Evolutionary conservation across 92 coral and sea anemone species (phyloP).

Genomic region (Phenganax marumi): DNA sequence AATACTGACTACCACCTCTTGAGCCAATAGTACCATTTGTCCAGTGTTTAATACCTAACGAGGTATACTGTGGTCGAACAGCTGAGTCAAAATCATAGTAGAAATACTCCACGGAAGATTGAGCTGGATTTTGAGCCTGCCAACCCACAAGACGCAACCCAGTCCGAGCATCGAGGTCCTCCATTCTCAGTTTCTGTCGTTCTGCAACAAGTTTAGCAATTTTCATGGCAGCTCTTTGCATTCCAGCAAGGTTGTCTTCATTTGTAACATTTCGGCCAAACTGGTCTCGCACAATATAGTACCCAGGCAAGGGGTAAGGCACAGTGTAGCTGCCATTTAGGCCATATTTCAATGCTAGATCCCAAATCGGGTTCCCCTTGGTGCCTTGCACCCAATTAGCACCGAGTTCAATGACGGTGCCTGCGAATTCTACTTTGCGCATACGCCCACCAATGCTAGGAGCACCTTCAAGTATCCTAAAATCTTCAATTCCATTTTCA

Average conservation of each 20-base stretch:
- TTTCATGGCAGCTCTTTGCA: conserved; percentile 35
- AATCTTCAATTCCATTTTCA: conserved; percentile 64
- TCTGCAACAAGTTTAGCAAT: conserved; percentile 47
- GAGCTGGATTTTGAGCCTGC: conserved; percentile 63
- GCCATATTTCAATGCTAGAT: conserved; percentile 63
- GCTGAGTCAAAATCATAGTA: conserved; percentile 77
- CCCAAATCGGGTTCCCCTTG: conserved; percentile 65
- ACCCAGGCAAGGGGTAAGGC: conserved; percentile 35
- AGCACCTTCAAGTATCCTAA: conserved; percentile 72
- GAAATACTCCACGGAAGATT: conserved; percentile 59
- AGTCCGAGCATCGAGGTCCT: conserved; percentile 67
- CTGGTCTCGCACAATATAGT: conserved; percentile 63
- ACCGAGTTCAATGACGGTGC: conserved; percentile 78
- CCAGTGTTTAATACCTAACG: conserved; percentile 51
- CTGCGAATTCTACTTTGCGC: conserved; percentile 62
- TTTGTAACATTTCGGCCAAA: conserved; percentile 61
- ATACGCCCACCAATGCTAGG: conserved; percentile 73
- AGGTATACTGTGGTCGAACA: conserved; percentile 69
- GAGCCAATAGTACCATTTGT: conserved; percentile 63
- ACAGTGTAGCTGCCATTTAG: conserved; percentile 57
- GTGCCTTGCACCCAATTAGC: conserved; percentile 87
- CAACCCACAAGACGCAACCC: conserved; percentile 71
- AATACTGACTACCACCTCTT: conserved; percentile 59
- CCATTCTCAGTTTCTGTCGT: conserved; percentile 53
- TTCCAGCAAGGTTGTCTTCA: conserved; percentile 40